Percentiles rank a stretch among this genome's conserved stretches.
Conservation (phyloP, 2,797 vertebrate genomes). For the Microctenopoma steveboyesi region DNA sequence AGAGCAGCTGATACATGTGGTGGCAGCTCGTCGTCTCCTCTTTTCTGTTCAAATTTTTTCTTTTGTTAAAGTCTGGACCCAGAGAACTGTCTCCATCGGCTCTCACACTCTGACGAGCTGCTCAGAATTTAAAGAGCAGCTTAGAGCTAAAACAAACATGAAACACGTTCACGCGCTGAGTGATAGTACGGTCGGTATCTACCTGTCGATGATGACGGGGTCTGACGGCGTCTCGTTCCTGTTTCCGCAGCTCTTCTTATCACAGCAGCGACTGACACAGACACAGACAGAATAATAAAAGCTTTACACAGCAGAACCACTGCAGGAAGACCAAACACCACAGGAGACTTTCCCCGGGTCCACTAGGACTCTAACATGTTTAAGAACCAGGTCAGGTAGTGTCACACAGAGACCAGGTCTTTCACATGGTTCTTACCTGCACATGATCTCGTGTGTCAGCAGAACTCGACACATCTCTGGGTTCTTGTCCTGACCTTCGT, state of each 20-base stretch:
- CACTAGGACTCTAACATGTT: too few species aligned
- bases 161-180: background rate
- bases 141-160: background rate
- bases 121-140: slow-evolving; percentile 8
- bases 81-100: too few species aligned
- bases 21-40: too few species aligned
- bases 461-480: slow-evolving; percentile 91
- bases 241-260: slow-evolving; percentile 84
- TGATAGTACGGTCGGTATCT: slow-evolving; percentile 10
- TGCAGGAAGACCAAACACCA: background rate
- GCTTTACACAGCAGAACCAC: too few species aligned
- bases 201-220: slow-evolving; percentile 90
- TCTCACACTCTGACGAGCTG: slow-evolving; percentile 10
- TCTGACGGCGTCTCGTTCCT: slow-evolving; percentile 87
- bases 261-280: slow-evolving; percentile 77
- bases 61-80: too few species aligned
- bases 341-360: background rate
- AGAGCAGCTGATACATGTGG: too few species aligned
- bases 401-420: too few species aligned
- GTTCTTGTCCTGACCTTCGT: slow-evolving; percentile 83
- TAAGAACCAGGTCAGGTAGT: too few species aligned
- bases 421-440: slow-evolving; percentile 80
- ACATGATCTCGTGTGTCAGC: slow-evolving; percentile 92
- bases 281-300: slow-evolving; percentile 18
- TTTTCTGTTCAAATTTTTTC: too few species aligned